These are phyloP conservation scores for Chondrilla cf. caribensis DNA, from an alignment of 37 sponge, comb jelly and placozoan species.

Conservation along the genomic window DNA sequence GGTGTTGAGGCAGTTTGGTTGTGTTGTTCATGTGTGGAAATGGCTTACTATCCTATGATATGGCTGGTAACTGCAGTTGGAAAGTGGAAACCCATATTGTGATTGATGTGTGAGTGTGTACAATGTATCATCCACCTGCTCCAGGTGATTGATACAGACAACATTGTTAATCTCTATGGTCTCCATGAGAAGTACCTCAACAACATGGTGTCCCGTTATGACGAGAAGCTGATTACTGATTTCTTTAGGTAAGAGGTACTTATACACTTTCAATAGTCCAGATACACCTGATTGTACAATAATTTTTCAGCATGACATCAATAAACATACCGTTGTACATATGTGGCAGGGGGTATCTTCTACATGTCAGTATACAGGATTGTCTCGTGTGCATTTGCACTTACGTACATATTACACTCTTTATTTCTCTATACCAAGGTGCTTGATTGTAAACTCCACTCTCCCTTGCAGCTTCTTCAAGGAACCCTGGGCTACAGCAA, in stretches of 20 bases:
- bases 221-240: slow-evolving; percentile 61
- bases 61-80: no score
- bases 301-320: not conserved
- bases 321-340: not conserved
- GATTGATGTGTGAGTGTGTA: no score
- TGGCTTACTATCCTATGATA: no score
- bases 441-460: no score
- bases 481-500: slow-evolving; percentile 84
- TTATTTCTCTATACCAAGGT: no score
- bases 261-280: not conserved
- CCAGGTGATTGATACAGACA: slow-evolving; percentile 58
- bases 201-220: slow-evolving; percentile 58
- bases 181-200: slow-evolving; percentile 95
- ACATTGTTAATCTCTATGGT: slow-evolving; percentile 78
- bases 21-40: no score
- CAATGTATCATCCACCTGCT: not conserved
- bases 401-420: no score
- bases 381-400: not conserved
- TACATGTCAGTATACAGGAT: not conserved
- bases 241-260: slow-evolving; percentile 67
- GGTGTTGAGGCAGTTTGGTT: no score
- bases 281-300: not conserved
- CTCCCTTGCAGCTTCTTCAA: slow-evolving; percentile 80
- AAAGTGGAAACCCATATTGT: no score
- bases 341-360: not conserved